These are phyloP conservation scores for Pristionchus entomophagus DNA, from an alignment of 2,888 invertebrate genomes.

Conservation along the genomic window DNA sequence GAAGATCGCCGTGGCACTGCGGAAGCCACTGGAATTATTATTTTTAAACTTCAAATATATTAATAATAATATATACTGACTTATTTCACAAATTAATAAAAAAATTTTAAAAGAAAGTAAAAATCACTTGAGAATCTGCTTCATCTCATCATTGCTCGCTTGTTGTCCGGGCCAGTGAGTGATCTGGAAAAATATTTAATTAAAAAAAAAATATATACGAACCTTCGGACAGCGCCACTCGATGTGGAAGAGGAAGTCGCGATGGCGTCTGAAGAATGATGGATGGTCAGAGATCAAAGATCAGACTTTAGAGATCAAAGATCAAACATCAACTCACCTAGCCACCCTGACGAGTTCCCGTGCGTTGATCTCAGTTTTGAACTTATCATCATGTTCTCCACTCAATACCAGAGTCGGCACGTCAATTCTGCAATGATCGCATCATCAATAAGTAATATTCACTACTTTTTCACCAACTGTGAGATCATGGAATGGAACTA, in stretches of 20 bases:
- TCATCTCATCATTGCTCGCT: neutral
- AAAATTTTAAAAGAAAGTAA: neutral
- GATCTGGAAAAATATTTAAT: no score
- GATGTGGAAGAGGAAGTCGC: slow-evolving; percentile 12
- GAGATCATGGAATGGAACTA: neutral
- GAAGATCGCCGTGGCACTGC: neutral
- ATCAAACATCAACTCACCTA: neutral
- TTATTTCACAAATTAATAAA: neutral
- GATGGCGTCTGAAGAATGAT: neutral
- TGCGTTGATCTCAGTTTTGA: neutral
- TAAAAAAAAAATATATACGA: no score
- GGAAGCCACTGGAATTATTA: neutral
- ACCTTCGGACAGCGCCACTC: slow-evolving; percentile 2
- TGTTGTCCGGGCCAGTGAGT: neutral
- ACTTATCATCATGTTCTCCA: neutral
- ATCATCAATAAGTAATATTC: neutral
- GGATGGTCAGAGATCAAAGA: neutral
- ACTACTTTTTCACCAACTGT: neutral
- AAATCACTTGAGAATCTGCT: neutral
- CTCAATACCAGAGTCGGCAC: neutral
- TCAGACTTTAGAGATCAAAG: neutral
- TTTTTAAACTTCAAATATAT: neutral
- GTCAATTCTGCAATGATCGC: neutral
- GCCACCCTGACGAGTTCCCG: neutral
- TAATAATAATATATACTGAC: no score